These are phyloP conservation scores for Pterocles gutturalis DNA, from an alignment of 2,113 vertebrate genomes.

Conservation along the genomic window DNA sequence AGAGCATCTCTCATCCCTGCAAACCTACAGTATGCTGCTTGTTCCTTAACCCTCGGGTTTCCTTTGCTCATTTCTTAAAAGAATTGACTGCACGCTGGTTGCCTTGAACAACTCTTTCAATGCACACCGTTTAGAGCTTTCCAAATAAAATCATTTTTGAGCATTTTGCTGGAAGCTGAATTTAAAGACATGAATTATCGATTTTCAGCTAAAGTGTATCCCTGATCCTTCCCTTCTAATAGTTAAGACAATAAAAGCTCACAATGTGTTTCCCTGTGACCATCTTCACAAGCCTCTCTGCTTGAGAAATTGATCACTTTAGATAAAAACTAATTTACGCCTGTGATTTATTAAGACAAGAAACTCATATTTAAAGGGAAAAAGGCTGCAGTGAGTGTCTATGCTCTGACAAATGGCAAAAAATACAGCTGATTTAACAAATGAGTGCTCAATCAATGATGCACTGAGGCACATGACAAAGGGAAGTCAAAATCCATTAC, in stretches of 20 bases:
- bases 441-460: conserved; percentile 90
- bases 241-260: conserved; percentile 12
- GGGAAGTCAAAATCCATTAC: conserved; percentile 91
- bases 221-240: neutral
- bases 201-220: neutral
- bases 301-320: conserved; percentile 22
- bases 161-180: conserved; percentile 44
- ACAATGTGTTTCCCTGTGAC: neutral
- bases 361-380: neutral
- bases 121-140: conserved; percentile 19
- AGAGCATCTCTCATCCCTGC: neutral
- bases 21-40: neutral
- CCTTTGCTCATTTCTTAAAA: neutral
- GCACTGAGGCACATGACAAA: conserved; percentile 87
- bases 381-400: conserved; percentile 51
- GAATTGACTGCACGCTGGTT: neutral
- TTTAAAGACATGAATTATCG: conserved; percentile 58
- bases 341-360: conserved; percentile 52
- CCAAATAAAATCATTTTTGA: conserved; percentile 39
- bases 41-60: conserved; percentile 35
- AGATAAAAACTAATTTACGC: conserved; percentile 39
- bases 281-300: neutral
- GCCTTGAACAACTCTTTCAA: conserved; percentile 12
- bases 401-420: conserved; percentile 55
- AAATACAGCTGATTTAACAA: conserved; percentile 90